These are phyloP conservation scores for Sesamia nonagrioides DNA, from an alignment of 1,140 invertebrate genomes.

Conservation along the genomic window DNA sequence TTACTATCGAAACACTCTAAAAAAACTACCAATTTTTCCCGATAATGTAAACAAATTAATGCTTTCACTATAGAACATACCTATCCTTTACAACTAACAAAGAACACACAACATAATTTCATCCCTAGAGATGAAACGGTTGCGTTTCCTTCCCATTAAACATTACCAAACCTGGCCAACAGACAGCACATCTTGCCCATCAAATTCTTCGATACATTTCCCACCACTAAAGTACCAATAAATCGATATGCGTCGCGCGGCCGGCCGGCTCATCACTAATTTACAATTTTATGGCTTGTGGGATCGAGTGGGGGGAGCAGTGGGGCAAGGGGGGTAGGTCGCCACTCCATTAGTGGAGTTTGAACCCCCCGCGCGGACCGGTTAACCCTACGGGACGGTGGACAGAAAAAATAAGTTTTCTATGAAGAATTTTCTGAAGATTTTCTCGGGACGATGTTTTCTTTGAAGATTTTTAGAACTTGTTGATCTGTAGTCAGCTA, in stretches of 20 bases:
- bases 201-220: conserved; percentile 66
- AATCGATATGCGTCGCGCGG: conserved; percentile 82
- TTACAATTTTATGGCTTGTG: conserved; percentile 86
- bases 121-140: background rate
- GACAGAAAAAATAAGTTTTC: conserved; percentile 60
- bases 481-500: too few species aligned
- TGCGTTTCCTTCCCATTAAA: conserved; percentile 12
- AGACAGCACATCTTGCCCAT: conserved; percentile 24
- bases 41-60: background rate
- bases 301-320: conserved; percentile 70
- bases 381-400: conserved; percentile 71
- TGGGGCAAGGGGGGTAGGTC: conserved; percentile 39
- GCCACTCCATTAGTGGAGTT: conserved; percentile 79
- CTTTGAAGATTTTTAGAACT: too few species aligned
- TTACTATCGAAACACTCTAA: background rate
- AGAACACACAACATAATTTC: background rate
- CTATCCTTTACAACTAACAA: background rate
- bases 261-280: conserved; percentile 85
- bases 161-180: background rate
- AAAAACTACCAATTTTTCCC: background rate
- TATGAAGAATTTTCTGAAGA: background rate
- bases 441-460: background rate
- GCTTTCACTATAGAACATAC: background rate
- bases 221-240: conserved; percentile 81
- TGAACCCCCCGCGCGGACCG: conserved; percentile 67